Evolutionary conservation across 2,888 invertebrate genomes (phyloP).

Genomic region (Nomada hirtipes): DNA sequence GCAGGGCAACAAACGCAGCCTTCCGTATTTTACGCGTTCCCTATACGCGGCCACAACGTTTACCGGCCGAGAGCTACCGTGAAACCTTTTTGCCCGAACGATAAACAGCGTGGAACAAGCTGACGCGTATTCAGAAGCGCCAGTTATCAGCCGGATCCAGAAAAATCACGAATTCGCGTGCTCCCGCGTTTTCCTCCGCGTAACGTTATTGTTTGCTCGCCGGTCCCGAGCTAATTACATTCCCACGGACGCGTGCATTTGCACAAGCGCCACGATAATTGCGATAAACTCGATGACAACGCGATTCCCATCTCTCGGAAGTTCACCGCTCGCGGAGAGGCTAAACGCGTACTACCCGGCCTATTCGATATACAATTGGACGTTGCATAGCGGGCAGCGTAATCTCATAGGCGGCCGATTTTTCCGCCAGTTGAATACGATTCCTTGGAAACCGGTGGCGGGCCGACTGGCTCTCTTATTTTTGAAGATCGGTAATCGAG

Average conservation of each 20-base stretch:
- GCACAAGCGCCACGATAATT: constrained; percentile 64
- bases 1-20: too few relatives aligned
- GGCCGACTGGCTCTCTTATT: constrained; percentile 47
- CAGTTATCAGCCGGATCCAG: constrained; percentile 3
- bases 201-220: constrained; percentile 42
- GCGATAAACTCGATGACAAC: constrained; percentile 72
- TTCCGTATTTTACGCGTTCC: too few relatives aligned
- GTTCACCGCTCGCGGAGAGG: constrained; percentile 44
- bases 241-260: constrained; percentile 55
- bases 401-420: constrained; percentile 55
- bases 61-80: too few relatives aligned
- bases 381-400: constrained; percentile 33
- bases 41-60: too few relatives aligned
- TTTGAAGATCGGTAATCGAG: constrained; percentile 69
- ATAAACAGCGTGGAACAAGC: constrained; percentile 3
- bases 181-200: constrained; percentile 23
- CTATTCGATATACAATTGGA: constrained; percentile 51
- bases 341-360: neutral
- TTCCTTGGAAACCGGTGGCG: constrained; percentile 52
- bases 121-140: constrained; percentile 2
- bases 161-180: constrained; percentile 45
- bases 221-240: constrained; percentile 55
- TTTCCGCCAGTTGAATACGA: constrained; percentile 50
- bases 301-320: constrained; percentile 71
- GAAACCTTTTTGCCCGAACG: neutral